Base-by-base conservation (phyloP, 1,140 invertebrate genomes). In the Cydia amplana region DNA sequence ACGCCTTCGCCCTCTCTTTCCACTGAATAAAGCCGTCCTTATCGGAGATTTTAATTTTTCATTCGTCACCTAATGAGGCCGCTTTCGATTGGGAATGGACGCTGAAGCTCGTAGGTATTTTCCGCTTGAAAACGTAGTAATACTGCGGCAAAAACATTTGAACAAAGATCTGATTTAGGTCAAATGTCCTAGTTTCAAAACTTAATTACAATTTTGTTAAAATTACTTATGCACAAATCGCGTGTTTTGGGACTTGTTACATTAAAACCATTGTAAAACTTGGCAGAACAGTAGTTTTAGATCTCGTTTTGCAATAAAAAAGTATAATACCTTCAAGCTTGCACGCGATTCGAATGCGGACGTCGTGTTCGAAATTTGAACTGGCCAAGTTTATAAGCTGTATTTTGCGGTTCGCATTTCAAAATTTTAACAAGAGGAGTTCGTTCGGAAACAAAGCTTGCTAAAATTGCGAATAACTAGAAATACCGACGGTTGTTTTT, bases 41-140 rank as follows among this genome's bases (percentile, higher is more conserved):
- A 4, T 79, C 76, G 76, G 36, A 72, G 78, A 76, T 83, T 81
- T 83, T 83, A 85, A 82, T 83, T 80, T 81, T 83, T 81, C 79
- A 79, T 75, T 80, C 75, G 72, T 73, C 74, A 49, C 64, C 78
- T 82, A 82, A 82, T 79, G 78, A 80, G 75, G 28, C 32, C 32
- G 32, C 65, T 36, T 70, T 70, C 65, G 65, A 70, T 70, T 18
- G 28, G 28, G 20, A 60, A 23, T 60, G 20, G 23, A 60, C 55
- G 23, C 55, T 55, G 51, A 18, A 55, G 51, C 51, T 55, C 55
- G 55, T 60, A 60, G 18, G 43, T 14, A 43, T 43, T 60, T 60
- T n/a, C 51, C n/a, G 51, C 51, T 60, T 18, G n/a, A 60, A 60
- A 55, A 55, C 2, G 51, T 55, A 16, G 16, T 51, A 51, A 18